Conservation (phyloP, 2,113 vertebrate genomes). For the Nanger granti region DNA sequence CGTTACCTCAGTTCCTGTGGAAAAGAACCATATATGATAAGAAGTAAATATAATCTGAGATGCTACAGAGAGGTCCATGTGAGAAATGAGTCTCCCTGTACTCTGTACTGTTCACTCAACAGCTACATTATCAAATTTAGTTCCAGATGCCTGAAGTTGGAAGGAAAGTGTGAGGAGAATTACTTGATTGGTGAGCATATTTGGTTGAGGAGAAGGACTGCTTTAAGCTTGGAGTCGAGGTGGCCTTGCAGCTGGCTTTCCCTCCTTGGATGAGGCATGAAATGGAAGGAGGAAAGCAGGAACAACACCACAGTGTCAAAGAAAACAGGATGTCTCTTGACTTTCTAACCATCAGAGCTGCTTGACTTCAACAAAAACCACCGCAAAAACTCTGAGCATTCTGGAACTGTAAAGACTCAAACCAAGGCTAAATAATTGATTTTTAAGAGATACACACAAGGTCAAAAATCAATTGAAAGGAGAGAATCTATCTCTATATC, state of each 20-base stretch:
- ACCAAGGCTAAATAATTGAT: neutral
- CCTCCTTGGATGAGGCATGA: neutral
- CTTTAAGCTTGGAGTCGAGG: neutral
- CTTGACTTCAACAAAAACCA: neutral
- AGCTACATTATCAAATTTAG: neutral
- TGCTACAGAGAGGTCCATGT: neutral
- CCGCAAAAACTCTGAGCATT: neutral
- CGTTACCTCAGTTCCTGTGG: neutral
- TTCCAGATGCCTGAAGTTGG: neutral
- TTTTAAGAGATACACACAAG: neutral
- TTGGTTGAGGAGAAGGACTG: neutral
- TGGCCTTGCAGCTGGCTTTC: neutral
- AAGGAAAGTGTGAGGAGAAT: neutral
- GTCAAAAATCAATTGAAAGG: neutral
- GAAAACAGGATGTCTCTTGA: neutral
- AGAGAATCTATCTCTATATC: neutral
- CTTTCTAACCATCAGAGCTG: neutral
- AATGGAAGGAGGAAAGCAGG: neutral
- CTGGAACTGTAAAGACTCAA: neutral
- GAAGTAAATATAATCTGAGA: neutral
- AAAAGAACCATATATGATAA: neutral
- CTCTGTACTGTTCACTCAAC: neutral
- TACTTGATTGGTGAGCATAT: neutral
- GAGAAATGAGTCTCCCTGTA: neutral
- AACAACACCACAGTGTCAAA: neutral